phyloP scores from a whole-genome alignment of 2,113 vertebrate genomes.

The Carettochelys insculpta region DNA sequence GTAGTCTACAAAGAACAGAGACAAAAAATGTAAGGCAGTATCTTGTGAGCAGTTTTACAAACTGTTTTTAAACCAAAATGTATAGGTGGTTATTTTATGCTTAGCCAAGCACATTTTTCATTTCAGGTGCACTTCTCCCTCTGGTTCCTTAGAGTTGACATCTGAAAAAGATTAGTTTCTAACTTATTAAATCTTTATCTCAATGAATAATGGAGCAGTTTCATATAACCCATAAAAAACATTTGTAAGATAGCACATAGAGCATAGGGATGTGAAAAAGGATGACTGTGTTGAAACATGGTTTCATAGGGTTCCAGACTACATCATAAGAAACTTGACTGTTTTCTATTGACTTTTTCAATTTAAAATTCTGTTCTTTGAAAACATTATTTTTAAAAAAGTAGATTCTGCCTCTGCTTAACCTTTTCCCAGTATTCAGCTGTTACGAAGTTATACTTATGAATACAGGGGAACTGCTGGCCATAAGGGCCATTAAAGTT shows the following conservation, averaged over 20 bases:
- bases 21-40: conserved; percentile 53
- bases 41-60: conserved; percentile 70
- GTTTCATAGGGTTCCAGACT: conserved; percentile 25
- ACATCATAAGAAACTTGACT: conserved; percentile 50
- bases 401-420: conserved; percentile 63
- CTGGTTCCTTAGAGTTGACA: conserved; percentile 37
- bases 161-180: conserved; percentile 57
- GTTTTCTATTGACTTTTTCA: conserved; percentile 36
- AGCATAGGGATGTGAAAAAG: conserved; percentile 58
- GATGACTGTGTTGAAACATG: conserved; percentile 53
- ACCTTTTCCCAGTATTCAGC: conserved; percentile 47
- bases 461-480: background rate
- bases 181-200: conserved; percentile 48
- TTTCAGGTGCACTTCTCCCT: conserved; percentile 69
- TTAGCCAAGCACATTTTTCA: conserved; percentile 49
- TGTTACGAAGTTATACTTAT: conserved; percentile 51
- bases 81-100: conserved; percentile 46
- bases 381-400: conserved; percentile 48
- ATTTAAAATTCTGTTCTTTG: conserved; percentile 39
- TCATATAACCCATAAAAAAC: conserved; percentile 40
- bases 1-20: conserved; percentile 37
- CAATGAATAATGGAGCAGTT: conserved; percentile 64
- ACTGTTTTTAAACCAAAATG: conserved; percentile 77
- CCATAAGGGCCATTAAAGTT: conserved; percentile 32
- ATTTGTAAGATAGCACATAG: conserved; percentile 60